Evolutionary conservation across 2,888 invertebrate species (phyloP), one percentile per base, ranked within the genome.

Genomic region (Anoplius nigerrimus): DNA sequence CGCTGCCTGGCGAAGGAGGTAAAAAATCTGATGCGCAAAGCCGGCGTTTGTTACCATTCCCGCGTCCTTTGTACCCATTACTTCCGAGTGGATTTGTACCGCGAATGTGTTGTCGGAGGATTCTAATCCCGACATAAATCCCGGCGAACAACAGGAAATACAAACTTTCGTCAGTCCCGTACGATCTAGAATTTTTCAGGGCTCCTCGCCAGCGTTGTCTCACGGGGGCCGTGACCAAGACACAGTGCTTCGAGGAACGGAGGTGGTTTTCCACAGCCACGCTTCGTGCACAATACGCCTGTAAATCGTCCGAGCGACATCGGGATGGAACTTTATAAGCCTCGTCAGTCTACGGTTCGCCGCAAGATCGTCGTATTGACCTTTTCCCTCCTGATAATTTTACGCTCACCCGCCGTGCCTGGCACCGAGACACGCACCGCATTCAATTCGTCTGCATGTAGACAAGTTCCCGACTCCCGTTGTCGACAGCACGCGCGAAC

Each of bases 221-320:
- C 74, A 46, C 20, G 75, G 71, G 80, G 66, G 68, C 69, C 61
- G 58, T 76, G 67, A 62, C 69, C 70, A 75, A 78, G 74, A 81
- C 69, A 71, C 68, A 75, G 61, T 55, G 67, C 63, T 48, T 16
- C n/a, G 48, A 48, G 18, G n/a, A 8, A 18, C 48, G 16, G 48
- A 48, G 48, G 16, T 48, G 48, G 3, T 48, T n/a, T 18, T 48
- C 13, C n/a, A 3, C 48, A 48, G 48, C n/a, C 8, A n/a, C 18
- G n/a, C 48, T 18, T 21, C 56, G 63, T 68, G 21, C 55, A 69
- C 65, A 42, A 42, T 48, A 16, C 43, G 52, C 34, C 46, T 69
- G 20, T 69, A 76, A 64, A 78, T 71, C 62, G 63, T 53, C 21
- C 52, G 13, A 15, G 20, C 13, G 58, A 21, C 6, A 22, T 46